Conservation (phyloP, 2,888 invertebrate genomes). For the Ophioninae sp. region DNA sequence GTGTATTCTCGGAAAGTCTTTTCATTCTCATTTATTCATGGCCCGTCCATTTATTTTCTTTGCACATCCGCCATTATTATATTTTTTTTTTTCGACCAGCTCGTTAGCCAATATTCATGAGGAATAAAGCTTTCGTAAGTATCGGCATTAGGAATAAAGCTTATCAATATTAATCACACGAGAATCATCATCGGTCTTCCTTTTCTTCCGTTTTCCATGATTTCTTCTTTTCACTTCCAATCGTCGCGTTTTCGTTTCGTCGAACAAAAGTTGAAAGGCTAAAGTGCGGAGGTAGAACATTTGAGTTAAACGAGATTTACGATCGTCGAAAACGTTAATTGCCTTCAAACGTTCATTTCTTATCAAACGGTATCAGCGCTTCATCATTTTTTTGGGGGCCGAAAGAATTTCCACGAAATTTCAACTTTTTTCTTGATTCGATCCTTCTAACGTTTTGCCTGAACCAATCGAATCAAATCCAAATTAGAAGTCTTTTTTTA, state of each 20-base stretch:
- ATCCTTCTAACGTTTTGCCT: neutral
- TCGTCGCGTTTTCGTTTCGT: neutral
- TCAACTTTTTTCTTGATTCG: neutral
- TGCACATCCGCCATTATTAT: constrained; percentile 14
- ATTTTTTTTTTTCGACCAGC: constrained; percentile 13
- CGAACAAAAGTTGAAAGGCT: neutral
- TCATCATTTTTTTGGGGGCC: no score
- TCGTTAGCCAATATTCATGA: constrained; percentile 42
- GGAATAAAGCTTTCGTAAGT: constrained; percentile 29
- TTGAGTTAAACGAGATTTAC: no score
- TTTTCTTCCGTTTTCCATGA: no score
- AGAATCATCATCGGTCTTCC: constrained; percentile 5
- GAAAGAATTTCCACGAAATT: no score
- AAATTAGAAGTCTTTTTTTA: neutral
- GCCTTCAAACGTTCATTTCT: no score
- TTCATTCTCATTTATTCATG: constrained; percentile 54
- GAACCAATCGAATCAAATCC: neutral
- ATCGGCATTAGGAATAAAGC: constrained; percentile 2
- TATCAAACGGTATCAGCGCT: no score
- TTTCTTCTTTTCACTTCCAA: neutral
- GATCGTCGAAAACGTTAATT: no score
- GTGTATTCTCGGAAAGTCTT: constrained; percentile 30
- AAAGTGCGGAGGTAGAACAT: no score
- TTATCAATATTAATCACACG: constrained; percentile 52
- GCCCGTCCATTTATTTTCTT: constrained; percentile 18